A percentile compares a stretch with the other conserved stretches of the same genome.
phyloP scores from a whole-genome alignment of 2,888 invertebrate genomes.

The Mythimna impura region DNA sequence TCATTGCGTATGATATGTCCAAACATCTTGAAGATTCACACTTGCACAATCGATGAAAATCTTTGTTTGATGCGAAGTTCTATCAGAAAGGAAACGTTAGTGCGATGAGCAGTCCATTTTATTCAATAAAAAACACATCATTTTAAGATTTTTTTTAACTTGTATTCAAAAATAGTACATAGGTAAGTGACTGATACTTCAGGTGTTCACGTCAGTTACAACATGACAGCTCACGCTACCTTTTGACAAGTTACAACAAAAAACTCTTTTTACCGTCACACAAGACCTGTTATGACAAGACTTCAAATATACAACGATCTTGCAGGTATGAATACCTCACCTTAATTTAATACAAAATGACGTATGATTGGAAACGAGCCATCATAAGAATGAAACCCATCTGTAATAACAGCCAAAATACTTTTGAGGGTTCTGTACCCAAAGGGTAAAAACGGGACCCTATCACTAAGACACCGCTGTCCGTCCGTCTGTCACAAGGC shows the following conservation, averaged over 20 bases:
- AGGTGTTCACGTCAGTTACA: neutral
- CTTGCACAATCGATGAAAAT: too few species aligned
- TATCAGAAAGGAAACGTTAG: too few species aligned
- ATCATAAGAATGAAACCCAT: constrained; percentile 46
- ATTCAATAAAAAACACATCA: neutral
- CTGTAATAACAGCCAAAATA: constrained; percentile 51
- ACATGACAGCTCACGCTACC: constrained; percentile 37
- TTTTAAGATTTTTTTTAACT: neutral
- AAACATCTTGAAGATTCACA: too few species aligned
- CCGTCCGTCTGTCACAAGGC: too few species aligned
- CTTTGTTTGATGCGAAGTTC: too few species aligned
- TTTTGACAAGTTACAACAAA: constrained; percentile 31
- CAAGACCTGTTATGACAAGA: constrained; percentile 7
- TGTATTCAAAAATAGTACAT: neutral
- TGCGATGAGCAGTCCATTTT: too few species aligned
- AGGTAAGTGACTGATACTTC: constrained; percentile 12
- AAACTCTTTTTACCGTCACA: neutral
- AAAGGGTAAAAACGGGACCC: too few species aligned
- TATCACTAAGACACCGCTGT: too few species aligned
- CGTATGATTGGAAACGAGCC: constrained; percentile 53
- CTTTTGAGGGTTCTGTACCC: neutral
- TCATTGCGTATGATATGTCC: too few species aligned
- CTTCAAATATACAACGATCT: neutral
- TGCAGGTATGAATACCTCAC: constrained; percentile 18
- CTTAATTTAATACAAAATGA: constrained; percentile 23